phyloP scores from a whole-genome alignment of 2,888 invertebrate genomes.

The Stenodema calcarata region DNA sequence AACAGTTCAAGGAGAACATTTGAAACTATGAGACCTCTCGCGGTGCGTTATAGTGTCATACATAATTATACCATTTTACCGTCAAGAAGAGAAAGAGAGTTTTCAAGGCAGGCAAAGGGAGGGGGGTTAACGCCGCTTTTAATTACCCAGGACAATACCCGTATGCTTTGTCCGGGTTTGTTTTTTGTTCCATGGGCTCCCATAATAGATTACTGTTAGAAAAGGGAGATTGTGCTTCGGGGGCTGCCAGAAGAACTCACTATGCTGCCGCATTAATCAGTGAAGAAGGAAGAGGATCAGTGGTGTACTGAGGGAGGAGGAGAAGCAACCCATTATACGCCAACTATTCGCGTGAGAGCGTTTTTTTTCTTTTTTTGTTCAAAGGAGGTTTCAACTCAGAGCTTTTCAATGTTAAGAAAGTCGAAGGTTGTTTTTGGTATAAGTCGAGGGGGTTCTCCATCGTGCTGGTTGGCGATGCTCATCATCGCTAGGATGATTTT shows the following conservation, averaged over 20 bases:
- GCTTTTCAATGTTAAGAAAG: constrained; percentile 12
- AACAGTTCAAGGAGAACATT: not conserved
- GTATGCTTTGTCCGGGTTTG: constrained; percentile 35
- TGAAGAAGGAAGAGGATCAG: not conserved
- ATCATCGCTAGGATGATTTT: not conserved
- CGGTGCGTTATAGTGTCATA: constrained; percentile 18
- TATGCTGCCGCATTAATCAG: constrained; percentile 10
- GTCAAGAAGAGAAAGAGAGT: not conserved
- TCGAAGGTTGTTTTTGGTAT: constrained; percentile 19
- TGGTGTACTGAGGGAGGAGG: not conserved
- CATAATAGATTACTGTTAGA: constrained; percentile 47
- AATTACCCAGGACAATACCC: constrained; percentile 42
- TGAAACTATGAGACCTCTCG: not conserved
- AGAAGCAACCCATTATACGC: not conserved
- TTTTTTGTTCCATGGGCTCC: constrained; percentile 34
- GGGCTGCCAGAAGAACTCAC: not conserved
- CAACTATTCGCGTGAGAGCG: constrained; percentile 15
- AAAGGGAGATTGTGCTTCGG: constrained; percentile 19
- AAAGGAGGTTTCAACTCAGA: not conserved
- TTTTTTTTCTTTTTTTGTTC: too few relatives aligned
- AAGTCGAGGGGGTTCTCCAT: not conserved
- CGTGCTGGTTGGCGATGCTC: constrained; percentile 5
- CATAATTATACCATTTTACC: constrained; percentile 32
- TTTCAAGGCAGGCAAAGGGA: not conserved
- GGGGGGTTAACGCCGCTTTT: constrained; percentile 29